phyloP scores from a whole-genome alignment of 2,888 invertebrate genomes.

The Eupithecia insigniata region DNA sequence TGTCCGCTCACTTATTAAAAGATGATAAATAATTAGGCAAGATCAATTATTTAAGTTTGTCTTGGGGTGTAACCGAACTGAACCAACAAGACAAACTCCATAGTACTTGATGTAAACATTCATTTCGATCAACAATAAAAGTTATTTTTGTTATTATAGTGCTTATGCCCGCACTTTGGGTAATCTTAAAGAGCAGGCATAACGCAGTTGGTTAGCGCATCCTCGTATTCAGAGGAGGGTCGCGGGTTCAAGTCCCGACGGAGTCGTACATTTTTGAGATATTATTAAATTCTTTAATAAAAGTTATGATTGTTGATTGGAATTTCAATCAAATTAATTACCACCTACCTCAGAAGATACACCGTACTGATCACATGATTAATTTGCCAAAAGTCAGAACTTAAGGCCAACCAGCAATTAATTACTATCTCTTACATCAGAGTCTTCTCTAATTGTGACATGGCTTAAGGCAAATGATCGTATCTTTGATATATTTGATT shows the following conservation, averaged over 20 bases:
- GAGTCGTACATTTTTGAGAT: too few relatives aligned
- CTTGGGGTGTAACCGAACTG: not conserved
- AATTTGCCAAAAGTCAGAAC: not conserved
- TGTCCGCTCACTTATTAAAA: conserved; percentile 23
- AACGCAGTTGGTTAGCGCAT: too few relatives aligned
- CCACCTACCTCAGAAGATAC: not conserved
- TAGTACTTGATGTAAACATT: not conserved
- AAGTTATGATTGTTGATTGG: too few relatives aligned
- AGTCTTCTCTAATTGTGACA: conserved; percentile 15
- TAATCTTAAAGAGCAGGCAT: too few relatives aligned
- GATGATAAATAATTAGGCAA: not conserved
- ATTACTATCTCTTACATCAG: conserved; percentile 5
- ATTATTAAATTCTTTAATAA: too few relatives aligned
- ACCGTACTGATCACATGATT: not conserved
- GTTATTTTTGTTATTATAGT: too few relatives aligned
- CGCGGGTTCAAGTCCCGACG: too few relatives aligned
- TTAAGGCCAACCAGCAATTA: not conserved
- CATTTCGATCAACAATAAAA: not conserved
- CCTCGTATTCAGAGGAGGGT: too few relatives aligned
- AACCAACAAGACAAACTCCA: not conserved
- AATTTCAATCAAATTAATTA: too few relatives aligned
- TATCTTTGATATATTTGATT: conserved; percentile 15
- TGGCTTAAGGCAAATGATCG: conserved; percentile 17
- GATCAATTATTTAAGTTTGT: not conserved
- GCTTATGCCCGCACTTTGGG: too few relatives aligned